Evolutionary conservation across 2,888 invertebrate genomes (phyloP).

Genomic region (Sisyra nigra): DNA sequence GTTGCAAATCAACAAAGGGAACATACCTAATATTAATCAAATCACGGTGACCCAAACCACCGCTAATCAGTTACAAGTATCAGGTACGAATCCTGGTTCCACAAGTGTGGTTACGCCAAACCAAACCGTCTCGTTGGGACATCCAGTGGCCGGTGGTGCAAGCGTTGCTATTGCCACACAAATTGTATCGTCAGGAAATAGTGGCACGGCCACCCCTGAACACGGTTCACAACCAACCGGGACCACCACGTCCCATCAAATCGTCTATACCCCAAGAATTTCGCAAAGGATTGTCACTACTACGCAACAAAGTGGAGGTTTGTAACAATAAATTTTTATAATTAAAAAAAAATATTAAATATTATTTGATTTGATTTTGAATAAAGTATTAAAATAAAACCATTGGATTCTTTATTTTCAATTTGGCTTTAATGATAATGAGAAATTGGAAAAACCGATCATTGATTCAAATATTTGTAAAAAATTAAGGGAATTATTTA

Average conservation of each 20-base stretch:
- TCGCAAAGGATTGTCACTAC: slow-evolving; percentile 1
- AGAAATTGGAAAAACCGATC: too few relatives aligned
- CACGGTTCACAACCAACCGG: background rate
- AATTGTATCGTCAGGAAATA: background rate
- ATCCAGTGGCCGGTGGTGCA: slow-evolving; percentile 1
- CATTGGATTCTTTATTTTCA: too few relatives aligned
- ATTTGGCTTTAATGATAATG: too few relatives aligned
- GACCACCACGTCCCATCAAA: background rate
- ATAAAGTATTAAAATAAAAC: too few relatives aligned
- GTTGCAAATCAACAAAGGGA: slow-evolving; percentile 4
- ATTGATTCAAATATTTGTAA: too few relatives aligned
- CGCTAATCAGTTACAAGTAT: slow-evolving; percentile 2
- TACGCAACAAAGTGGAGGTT: slow-evolving; percentile 4
- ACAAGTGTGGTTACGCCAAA: background rate
- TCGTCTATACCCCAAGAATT: slow-evolving; percentile 5
- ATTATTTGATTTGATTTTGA: too few relatives aligned
- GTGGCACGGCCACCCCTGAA: background rate
- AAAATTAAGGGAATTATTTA: too few relatives aligned
- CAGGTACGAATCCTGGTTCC: background rate
- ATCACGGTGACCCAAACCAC: slow-evolving; percentile 4
- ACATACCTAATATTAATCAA: slow-evolving; percentile 3
- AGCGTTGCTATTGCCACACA: slow-evolving; percentile 3
- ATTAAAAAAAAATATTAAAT: slow-evolving; percentile 13
- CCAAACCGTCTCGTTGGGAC: slow-evolving; percentile 4
- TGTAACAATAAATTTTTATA: background rate